Percentiles rank a stretch among this genome's conserved stretches.
Evolutionary conservation across 2,797 vertebrate species (phyloP).

Genomic region (Acipenser ruthenus): DNA sequence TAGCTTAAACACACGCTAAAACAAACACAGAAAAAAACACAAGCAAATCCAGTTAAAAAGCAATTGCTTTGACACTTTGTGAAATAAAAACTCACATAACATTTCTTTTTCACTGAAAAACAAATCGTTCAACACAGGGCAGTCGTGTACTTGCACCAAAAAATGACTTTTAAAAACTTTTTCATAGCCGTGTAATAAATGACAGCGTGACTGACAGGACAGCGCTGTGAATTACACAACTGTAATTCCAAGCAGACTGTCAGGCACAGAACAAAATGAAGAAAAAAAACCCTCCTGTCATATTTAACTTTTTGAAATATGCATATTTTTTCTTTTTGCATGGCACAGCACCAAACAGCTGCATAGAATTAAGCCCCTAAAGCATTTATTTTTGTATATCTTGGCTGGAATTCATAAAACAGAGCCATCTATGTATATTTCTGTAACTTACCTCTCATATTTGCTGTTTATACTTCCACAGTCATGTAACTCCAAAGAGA

Average conservation of each 20-base stretch:
- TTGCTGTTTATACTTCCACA: constrained; percentile 37
- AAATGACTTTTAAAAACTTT: too few species aligned
- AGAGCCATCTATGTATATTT: neutral
- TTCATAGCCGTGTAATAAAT: too few species aligned
- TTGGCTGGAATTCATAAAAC: neutral
- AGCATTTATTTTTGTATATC: constrained; percentile 5
- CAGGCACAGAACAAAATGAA: neutral
- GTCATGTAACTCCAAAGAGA: constrained; percentile 47
- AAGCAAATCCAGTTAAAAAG: too few species aligned
- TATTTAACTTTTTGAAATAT: neutral
- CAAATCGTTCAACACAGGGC: too few species aligned
- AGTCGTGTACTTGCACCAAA: too few species aligned
- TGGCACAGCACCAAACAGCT: neutral
- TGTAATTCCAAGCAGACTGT: neutral
- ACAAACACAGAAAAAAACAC: too few species aligned
- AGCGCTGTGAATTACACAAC: neutral
- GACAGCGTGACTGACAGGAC: neutral
- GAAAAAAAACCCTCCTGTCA: neutral
- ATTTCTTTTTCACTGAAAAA: too few species aligned
- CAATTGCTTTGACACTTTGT: neutral
- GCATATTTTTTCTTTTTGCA: neutral
- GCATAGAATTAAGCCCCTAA: neutral
- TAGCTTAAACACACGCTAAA: too few species aligned
- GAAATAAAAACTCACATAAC: neutral
- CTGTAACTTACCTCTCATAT: constrained; percentile 66